A percentile compares a stretch with the other conserved stretches of the same genome.
Evolutionary conservation across 2,113 vertebrate genomes (phyloP).

Genomic region (Tachysurus fulvidraco): DNA sequence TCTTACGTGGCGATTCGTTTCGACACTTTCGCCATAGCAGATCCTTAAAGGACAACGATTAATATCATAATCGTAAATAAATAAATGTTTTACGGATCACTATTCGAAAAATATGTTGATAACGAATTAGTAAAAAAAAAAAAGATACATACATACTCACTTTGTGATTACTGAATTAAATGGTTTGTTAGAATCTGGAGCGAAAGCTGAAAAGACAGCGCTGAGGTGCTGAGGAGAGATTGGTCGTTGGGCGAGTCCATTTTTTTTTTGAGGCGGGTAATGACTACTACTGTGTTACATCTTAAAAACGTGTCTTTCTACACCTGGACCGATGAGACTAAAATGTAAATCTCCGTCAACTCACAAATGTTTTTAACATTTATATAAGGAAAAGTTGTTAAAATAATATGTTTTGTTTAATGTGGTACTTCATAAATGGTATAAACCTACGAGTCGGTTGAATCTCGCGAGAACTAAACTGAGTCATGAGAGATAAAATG

Average conservation of each 20-base stretch:
- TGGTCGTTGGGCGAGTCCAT: constrained; percentile 1
- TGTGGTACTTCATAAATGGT: not conserved
- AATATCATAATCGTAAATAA: not conserved
- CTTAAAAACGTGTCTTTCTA: not conserved
- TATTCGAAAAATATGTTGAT: not conserved
- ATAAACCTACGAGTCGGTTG: not conserved
- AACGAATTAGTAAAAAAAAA: too few relatives aligned
- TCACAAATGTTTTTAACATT: too few relatives aligned
- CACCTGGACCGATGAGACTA: not conserved
- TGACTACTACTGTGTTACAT: too few relatives aligned
- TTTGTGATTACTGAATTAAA: not conserved
- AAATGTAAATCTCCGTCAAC: not conserved
- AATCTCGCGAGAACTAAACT: constrained; percentile 13
- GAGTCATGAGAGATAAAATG: not conserved
- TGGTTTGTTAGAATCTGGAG: not conserved
- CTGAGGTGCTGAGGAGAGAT: constrained; percentile 4
- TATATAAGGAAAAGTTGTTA: not conserved
- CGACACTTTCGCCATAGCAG: not conserved
- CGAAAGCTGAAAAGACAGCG: not conserved
- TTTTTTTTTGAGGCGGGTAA: not conserved
- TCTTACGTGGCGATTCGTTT: not conserved
- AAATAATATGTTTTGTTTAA: not conserved
- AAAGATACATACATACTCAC: constrained; percentile 28
- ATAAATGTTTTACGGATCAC: not conserved
- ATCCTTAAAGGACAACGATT: not conserved